Evolutionary conservation across 2,888 invertebrate genomes (phyloP).

Genomic region (Dynastes hyllus): DNA sequence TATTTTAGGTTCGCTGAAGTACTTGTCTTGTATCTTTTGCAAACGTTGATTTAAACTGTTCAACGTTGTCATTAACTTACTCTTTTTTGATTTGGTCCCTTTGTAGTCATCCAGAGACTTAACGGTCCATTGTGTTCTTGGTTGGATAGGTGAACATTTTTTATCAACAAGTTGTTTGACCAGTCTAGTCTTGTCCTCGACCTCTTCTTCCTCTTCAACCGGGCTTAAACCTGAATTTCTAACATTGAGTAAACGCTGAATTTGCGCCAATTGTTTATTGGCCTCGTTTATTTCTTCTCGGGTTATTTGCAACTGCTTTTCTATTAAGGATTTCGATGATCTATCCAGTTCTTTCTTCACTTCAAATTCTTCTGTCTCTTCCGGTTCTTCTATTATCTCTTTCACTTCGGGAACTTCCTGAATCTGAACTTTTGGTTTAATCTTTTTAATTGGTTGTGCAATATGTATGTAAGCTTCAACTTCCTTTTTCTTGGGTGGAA

Average conservation of each 20-base stretch:
- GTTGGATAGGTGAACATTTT: conserved; percentile 45
- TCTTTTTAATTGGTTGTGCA: conserved; percentile 36
- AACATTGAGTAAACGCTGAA: conserved; percentile 54
- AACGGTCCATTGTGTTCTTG: conserved; percentile 37
- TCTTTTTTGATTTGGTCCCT: conserved; percentile 50
- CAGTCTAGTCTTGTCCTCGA: conserved; percentile 19
- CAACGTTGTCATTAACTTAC: conserved; percentile 60
- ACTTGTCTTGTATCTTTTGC: conserved; percentile 62
- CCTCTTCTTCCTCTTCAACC: conserved; percentile 49
- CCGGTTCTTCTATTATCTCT: background rate
- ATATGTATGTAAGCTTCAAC: conserved; percentile 7
- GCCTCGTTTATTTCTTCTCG: conserved; percentile 58
- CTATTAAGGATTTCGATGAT: conserved; percentile 25
- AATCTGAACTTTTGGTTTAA: conserved; percentile 15
- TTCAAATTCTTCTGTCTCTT: no score
- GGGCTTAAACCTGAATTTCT: conserved; percentile 28
- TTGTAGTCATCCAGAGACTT: conserved; percentile 7
- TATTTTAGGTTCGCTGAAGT: conserved; percentile 55
- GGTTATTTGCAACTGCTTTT: conserved; percentile 55
- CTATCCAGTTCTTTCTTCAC: background rate
- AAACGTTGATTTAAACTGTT: conserved; percentile 60
- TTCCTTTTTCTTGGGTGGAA: conserved; percentile 40
- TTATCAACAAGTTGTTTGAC: conserved; percentile 29
- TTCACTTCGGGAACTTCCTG: conserved; percentile 20
- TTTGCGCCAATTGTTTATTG: conserved; percentile 58